Conservation (phyloP, 1,140 invertebrate species). For the Drosophila teissieri region DNA sequence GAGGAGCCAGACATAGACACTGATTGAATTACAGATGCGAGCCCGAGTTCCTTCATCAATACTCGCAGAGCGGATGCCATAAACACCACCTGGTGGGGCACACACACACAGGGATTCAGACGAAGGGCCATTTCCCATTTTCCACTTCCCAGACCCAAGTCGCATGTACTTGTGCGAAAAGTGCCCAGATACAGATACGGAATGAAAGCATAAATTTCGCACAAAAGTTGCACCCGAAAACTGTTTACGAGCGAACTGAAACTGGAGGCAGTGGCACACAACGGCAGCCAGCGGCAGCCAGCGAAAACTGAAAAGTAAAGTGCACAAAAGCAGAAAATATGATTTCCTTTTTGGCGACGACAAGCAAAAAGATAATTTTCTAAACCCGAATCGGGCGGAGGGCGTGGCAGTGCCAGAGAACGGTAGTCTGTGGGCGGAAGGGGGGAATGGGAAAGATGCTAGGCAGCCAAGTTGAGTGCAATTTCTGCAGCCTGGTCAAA, state of each 20-base stretch:
- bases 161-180: slow-evolving; percentile 69
- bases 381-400: slow-evolving; percentile 62
- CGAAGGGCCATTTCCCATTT: slow-evolving; percentile 46
- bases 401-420: slow-evolving; percentile 36
- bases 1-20: slow-evolving; percentile 78
- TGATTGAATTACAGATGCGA: slow-evolving; percentile 83
- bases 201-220: slow-evolving; percentile 81
- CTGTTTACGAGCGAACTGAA: slow-evolving; percentile 71
- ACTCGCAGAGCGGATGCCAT: slow-evolving; percentile 82
- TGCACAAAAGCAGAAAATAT: slow-evolving; percentile 84
- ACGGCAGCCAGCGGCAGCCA: slow-evolving; percentile 45
- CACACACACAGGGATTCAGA: slow-evolving; percentile 19
- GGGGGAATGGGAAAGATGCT: slow-evolving; percentile 41
- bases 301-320: slow-evolving; percentile 82
- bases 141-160: slow-evolving; percentile 53
- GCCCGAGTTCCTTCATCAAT: slow-evolving; percentile 81
- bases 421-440: neutral
- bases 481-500: slow-evolving; percentile 78
- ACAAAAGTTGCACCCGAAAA: slow-evolving; percentile 82
- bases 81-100: slow-evolving; percentile 79
- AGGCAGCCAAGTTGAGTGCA: slow-evolving; percentile 69
- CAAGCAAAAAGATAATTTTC: slow-evolving; percentile 84
- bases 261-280: slow-evolving; percentile 24
- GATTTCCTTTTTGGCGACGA: slow-evolving; percentile 84
- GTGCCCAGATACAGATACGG: slow-evolving; percentile 69